phyloP scores from a whole-genome alignment of 92 coral and sea anemone genomes.

The Isaurus tuberculatus region DNA sequence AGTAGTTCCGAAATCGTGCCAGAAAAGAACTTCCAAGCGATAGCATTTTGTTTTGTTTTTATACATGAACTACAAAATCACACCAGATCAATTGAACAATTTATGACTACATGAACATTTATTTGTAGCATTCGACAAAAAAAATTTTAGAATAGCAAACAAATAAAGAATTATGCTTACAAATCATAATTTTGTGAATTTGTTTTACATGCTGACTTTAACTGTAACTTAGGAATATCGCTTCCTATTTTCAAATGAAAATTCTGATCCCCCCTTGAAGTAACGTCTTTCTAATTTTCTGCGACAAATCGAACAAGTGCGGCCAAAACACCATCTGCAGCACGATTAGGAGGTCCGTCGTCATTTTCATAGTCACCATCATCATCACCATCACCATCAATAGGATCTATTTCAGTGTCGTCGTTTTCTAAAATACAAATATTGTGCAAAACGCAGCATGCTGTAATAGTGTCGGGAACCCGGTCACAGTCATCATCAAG shows the following conservation, averaged over 20 bases:
- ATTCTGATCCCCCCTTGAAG: conserved; percentile 47
- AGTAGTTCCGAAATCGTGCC: conserved; percentile 49
- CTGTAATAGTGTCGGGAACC: conserved; percentile 33
- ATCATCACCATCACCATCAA: conserved; percentile 32
- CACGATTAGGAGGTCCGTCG: conserved; percentile 38
- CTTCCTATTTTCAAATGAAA: conserved; percentile 45
- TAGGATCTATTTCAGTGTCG: conserved; percentile 32
- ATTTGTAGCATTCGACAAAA: conserved; percentile 47
- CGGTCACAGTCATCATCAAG: conserved; percentile 24
- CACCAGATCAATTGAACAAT: conserved; percentile 48
- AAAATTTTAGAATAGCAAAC: conserved; percentile 47
- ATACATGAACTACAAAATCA: conserved; percentile 47
- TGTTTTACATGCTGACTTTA: conserved; percentile 48
- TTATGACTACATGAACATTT: conserved; percentile 47
- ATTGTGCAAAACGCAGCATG: conserved; percentile 32
- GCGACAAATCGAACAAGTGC: conserved; percentile 39
- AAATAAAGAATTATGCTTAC: conserved; percentile 45
- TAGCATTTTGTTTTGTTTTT: conserved; percentile 47
- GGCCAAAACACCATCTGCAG: conserved; percentile 38
- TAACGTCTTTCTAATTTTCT: conserved; percentile 45
- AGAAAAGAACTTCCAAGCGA: conserved; percentile 49
- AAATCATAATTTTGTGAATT: conserved; percentile 46
- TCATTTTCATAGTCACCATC: conserved; percentile 33
- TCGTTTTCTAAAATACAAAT: conserved; percentile 29
- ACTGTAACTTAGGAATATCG: conserved; percentile 48